A percentile compares a stretch with the other conserved stretches of the same genome.
Conservation (phyloP, 2,797 vertebrate species). For the Sebastes itinus region DNA sequence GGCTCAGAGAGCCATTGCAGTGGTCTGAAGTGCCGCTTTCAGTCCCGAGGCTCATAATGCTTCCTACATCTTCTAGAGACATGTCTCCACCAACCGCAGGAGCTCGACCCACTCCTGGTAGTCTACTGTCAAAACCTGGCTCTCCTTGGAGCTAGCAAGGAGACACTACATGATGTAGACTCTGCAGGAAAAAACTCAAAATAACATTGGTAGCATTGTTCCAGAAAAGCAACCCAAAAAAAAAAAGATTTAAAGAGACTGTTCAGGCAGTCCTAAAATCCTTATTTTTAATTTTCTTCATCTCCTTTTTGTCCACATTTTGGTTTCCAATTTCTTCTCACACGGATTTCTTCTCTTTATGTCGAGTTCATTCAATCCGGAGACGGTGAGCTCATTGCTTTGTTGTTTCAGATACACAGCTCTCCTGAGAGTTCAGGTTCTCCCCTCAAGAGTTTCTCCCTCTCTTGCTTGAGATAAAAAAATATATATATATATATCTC, state of each 20-base stretch:
- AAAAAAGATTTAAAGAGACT: background rate
- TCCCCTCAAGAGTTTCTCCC: conserved; percentile 21
- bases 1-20: conserved; percentile 25
- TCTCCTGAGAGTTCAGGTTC: conserved; percentile 55
- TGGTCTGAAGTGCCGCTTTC: conserved; percentile 40
- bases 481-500: background rate
- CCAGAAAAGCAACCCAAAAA: background rate
- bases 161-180: conserved; percentile 45
- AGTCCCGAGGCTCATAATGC: conserved; percentile 46
- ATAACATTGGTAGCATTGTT: background rate
- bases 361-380: conserved; percentile 58
- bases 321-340: conserved; percentile 40
- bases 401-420: conserved; percentile 56
- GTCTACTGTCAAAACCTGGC: conserved; percentile 31
- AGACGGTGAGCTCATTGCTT: conserved; percentile 59
- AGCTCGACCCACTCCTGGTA: conserved; percentile 16
- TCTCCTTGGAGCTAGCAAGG: conserved; percentile 2
- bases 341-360: conserved; percentile 28
- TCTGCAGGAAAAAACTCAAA: background rate
- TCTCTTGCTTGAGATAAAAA: background rate
- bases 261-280: conserved; percentile 16
- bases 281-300: conserved; percentile 30
- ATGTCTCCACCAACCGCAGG: conserved; percentile 51
- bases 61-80: conserved; percentile 78
- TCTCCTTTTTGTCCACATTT: conserved; percentile 38